Percentiles rank a stretch among this genome's conserved stretches.
These are phyloP conservation scores for Eilema depressum DNA, from an alignment of 2,888 invertebrate species.

Conservation along the genomic window DNA sequence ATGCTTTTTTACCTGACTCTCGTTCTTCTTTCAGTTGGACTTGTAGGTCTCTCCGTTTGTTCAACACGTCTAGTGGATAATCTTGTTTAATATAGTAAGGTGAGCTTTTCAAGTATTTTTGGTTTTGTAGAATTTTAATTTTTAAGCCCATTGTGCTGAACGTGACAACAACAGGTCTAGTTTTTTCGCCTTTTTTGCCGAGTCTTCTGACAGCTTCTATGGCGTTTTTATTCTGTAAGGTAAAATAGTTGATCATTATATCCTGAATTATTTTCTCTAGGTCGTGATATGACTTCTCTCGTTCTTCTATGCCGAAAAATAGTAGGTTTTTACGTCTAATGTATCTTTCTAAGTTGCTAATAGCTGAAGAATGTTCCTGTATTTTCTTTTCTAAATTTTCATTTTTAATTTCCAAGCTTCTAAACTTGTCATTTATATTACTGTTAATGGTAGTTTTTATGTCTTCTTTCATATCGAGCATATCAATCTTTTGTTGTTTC, in stretches of 20 bases:
- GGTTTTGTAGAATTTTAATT: conserved; percentile 3
- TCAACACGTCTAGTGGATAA: neutral
- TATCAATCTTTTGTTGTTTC: neutral
- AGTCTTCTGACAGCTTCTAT: neutral
- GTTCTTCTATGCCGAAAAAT: neutral
- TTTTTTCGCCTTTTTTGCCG: neutral
- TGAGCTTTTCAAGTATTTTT: neutral
- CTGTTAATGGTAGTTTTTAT: neutral
- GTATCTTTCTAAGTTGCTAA: neutral
- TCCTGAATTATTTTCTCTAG: neutral
- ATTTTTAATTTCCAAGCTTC: no score
- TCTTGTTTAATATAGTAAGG: conserved; percentile 10
- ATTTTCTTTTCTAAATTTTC: no score
- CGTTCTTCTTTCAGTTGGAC: neutral
- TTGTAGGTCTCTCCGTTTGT: neutral
- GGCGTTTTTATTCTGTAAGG: neutral
- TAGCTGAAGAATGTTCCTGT: no score
- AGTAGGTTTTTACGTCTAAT: neutral
- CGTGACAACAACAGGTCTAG: neutral
- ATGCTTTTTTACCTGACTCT: neutral
- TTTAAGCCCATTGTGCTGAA: neutral
- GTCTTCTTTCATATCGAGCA: neutral
- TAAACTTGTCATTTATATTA: neutral
- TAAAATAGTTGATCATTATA: neutral
- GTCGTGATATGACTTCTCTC: neutral